A percentile compares a stretch with the other conserved stretches of the same genome.
Conservation (phyloP, 2,113 vertebrate species). For the Tyrannus savana region DNA sequence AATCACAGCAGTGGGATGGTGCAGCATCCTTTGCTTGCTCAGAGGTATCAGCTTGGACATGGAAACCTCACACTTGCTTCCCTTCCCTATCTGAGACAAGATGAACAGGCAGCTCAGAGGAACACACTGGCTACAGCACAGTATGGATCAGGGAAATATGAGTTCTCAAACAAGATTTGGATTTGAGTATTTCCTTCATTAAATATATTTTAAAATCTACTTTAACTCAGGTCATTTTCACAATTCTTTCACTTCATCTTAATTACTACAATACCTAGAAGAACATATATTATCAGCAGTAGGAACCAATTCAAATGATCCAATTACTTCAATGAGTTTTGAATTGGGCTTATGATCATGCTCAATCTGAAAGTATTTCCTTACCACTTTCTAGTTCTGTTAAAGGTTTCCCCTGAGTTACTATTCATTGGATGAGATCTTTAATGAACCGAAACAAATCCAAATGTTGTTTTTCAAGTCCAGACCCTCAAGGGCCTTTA, state of each 20-base stretch:
- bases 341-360: background rate
- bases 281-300: background rate
- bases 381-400: background rate
- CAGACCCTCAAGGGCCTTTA: background rate
- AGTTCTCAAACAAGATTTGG: background rate
- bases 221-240: background rate
- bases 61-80: background rate
- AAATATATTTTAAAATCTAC: background rate
- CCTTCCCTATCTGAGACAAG: background rate
- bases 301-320: background rate
- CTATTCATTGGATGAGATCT: background rate
- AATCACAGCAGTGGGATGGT: background rate
- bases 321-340: background rate
- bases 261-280: background rate
- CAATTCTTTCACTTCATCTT: background rate
- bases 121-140: background rate
- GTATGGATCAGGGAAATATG: background rate
- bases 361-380: background rate
- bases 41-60: background rate
- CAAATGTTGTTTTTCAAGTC: background rate
- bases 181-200: background rate
- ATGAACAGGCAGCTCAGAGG: rapidly evolving
- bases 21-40: background rate
- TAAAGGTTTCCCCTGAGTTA: background rate
- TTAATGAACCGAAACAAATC: background rate